Base-by-base conservation (phyloP, 53 echinoderm and acorn worm genomes). In the Arbacia lixula region DNA sequence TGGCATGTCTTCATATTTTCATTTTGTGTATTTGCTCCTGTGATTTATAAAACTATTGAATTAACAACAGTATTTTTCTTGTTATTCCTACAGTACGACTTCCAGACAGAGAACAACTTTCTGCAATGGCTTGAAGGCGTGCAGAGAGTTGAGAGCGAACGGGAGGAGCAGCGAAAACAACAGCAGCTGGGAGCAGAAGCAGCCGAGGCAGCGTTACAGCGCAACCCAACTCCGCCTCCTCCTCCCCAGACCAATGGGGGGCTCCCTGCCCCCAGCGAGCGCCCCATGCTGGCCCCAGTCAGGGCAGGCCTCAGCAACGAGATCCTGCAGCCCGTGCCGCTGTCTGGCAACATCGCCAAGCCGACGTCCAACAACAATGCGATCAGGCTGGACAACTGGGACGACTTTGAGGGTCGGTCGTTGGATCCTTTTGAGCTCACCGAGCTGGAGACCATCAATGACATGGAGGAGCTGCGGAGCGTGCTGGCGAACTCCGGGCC, bases 361-460 rank as follows among this genome's bases (percentile, higher is more conserved):
- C 82, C 82, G 32, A 50, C 31, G 30, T 39, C 37, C 14, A 74
- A 74, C 27, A 72, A 72, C 21, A 25, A 74, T 34, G 27, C 24
- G 12, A 21, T 31, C 53, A 74, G 51, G 42, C 55, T 37, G 21
- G 58, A 77, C 55, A 77, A 58, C 60, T 77, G 77, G 77, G 77
- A 92, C 38, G 94, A 92, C 38, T 99, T 99, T 90, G 97, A 99
- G 57, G 87, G 68, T 40, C 77, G 71, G 21, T 88, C 92, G 4
- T 89, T 89, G 0, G 99, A 99, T 72, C 99, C 94, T 4, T 99
- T 99, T 88, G 99, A 99, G 71, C 66, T 88, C 29, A 92, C 99
- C 11, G 99, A 99, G 54, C 76, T 99, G 49, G 88, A 99, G 75
- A 99, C 94, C 17, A 50, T 99, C 16, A 91, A 99, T 71, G 99